phyloP scores from a whole-genome alignment of 2,797 vertebrate species.

The Molossus alvarezi region DNA sequence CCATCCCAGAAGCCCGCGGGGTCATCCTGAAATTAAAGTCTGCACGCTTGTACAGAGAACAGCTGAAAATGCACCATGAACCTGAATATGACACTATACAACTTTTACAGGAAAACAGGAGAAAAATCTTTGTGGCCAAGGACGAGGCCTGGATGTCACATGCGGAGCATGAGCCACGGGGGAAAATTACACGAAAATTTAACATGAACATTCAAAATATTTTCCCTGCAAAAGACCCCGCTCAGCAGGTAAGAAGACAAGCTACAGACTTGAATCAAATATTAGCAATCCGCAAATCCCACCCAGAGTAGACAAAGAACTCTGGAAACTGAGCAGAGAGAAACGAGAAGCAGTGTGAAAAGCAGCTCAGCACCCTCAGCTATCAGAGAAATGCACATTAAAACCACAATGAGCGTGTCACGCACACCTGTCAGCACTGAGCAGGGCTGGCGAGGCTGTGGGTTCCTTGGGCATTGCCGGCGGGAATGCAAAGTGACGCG shows the following conservation, averaged over 20 bases:
- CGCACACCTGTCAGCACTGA: no score
- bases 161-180: background rate
- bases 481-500: background rate
- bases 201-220: background rate
- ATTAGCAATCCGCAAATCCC: background rate
- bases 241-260: background rate
- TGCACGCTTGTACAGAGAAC: background rate
- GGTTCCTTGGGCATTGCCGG: background rate
- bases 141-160: background rate
- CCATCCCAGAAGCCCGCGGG: accelerated
- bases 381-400: accelerated
- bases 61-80: background rate
- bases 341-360: accelerated
- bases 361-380: background rate
- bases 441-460: accelerated
- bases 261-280: background rate
- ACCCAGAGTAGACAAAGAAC: background rate
- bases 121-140: background rate
- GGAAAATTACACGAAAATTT: background rate
- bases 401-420: accelerated
- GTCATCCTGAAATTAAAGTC: background rate
- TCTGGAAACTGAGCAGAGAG: background rate
- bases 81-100: background rate
- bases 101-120: background rate
- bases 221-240: background rate